A percentile compares a stretch with the other conserved stretches of the same genome.
phyloP scores from a whole-genome alignment of 1,140 invertebrate genomes.

The Lordiphosa clarofinis region DNA sequence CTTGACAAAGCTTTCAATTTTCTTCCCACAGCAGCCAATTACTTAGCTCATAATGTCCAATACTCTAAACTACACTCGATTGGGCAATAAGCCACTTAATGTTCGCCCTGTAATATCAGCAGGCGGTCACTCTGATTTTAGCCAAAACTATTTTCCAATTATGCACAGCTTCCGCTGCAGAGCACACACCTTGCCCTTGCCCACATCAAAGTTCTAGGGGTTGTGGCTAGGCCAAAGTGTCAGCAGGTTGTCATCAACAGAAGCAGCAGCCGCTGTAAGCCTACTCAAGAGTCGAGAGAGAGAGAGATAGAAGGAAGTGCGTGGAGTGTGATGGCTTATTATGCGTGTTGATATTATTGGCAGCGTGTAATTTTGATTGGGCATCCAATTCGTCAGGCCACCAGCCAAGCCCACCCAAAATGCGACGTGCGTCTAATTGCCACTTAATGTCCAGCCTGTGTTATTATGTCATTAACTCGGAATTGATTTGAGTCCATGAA shows the following conservation, averaged over 20 bases:
- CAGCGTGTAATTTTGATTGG: constrained; percentile 64
- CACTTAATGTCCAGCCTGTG: constrained; percentile 42
- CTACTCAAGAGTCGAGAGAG: constrained; percentile 18
- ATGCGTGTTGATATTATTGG: constrained; percentile 62
- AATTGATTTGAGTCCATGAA: no score
- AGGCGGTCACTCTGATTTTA: constrained; percentile 21
- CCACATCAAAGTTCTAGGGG: constrained; percentile 58
- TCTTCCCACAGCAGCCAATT: neutral
- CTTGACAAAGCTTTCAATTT: no score
- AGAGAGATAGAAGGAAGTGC: neutral
- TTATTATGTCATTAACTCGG: constrained; percentile 8
- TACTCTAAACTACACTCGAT: neutral
- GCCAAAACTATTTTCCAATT: constrained; percentile 64
- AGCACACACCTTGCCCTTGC: constrained; percentile 11
- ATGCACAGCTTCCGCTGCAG: constrained; percentile 53
- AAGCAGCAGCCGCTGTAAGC: constrained; percentile 8
- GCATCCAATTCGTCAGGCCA: constrained; percentile 19
- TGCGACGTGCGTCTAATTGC: constrained; percentile 56
- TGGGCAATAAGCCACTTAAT: constrained; percentile 44
- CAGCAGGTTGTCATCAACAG: constrained; percentile 57
- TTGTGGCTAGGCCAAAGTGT: constrained; percentile 49
- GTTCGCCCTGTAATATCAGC: constrained; percentile 6
- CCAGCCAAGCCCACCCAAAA: constrained; percentile 19
- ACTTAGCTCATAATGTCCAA: neutral
- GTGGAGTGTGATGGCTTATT: constrained; percentile 17